Evolutionary conservation across 2,797 vertebrate genomes (phyloP), one percentile per base, ranked within the genome.

Genomic region (Falco berigora): DNA sequence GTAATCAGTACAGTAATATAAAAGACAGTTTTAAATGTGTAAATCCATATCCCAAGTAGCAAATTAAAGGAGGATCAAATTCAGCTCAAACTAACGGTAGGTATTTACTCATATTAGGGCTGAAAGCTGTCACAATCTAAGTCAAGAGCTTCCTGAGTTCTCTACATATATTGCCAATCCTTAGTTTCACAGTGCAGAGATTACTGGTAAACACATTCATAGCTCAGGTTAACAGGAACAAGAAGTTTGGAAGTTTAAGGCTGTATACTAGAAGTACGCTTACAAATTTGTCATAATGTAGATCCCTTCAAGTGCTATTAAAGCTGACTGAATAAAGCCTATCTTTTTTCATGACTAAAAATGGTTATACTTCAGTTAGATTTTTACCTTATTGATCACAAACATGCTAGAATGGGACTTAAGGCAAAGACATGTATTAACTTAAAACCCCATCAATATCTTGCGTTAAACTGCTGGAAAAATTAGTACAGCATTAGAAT

Each of bases 181-280:
- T 94, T 82, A 76, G 40, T 85, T 95, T 97, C 96, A 97, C 96
- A 97, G 96, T 97, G 94, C 86, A 89, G 94, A 42, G 88, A 95
- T 82, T 84, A 91, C 84, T 36, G 12, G 85, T 95, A 92, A 96
- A 95, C 94, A 96, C 71, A 87, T 79, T 96, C 84, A 85, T 55
- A 93, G 86, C 94, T 95, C 93, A 87, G 59, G 50, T 88, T 80
- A 90, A 93, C 28, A 79, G 56, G 42, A 94, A 89, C 36, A 67
- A 79, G 27, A 63, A 23, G 44, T 87, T 73, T 50, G 28, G 59
- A 91, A 85, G 40, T 61, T 91, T 92, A 97, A 94, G 90, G 93
- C 84, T 87, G 40, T 81, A 50, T 25, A 71, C 18, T 11, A 59
- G 4, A 90, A 69, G 27, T 92, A 88, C 61, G 92, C 19, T 64